Percentiles rank a stretch among this genome's conserved stretches.
Evolutionary conservation across 1,140 invertebrate species (phyloP).

Genomic region (Rhagoletis zephyria): DNA sequence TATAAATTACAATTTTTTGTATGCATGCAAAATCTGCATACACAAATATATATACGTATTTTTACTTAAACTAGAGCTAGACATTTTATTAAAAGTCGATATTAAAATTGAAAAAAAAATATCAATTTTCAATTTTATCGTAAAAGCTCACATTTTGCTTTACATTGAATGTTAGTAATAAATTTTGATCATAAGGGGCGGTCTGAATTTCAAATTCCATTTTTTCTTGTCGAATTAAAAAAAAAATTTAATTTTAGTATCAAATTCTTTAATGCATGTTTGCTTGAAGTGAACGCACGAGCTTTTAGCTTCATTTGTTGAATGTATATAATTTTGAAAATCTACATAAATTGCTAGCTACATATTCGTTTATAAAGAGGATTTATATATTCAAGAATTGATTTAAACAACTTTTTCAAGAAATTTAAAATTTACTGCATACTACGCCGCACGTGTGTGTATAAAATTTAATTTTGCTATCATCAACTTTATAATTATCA

Average conservation of each 20-base stretch:
- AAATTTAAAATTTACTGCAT: too few relatives aligned
- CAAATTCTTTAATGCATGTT: too few relatives aligned
- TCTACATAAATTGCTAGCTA: not conserved
- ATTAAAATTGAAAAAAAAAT: not conserved
- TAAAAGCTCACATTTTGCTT: constrained; percentile 22
- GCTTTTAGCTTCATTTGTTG: not conserved
- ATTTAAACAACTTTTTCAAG: too few relatives aligned
- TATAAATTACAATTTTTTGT: not conserved
- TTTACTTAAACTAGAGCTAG: not conserved
- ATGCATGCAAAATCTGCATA: not conserved
- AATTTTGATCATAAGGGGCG: constrained; percentile 42
- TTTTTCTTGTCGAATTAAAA: not conserved
- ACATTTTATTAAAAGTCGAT: not conserved
- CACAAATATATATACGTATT: not conserved
- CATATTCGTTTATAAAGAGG: too few relatives aligned
- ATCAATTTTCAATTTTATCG: not conserved
- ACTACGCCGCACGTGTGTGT: too few relatives aligned
- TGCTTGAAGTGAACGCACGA: not conserved
- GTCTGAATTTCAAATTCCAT: not conserved
- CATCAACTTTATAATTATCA: not conserved
- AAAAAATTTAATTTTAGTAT: too few relatives aligned
- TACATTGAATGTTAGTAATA: not conserved
- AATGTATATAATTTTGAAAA: not conserved
- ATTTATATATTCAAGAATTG: too few relatives aligned
- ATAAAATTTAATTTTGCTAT: too few relatives aligned